A percentile compares a stretch with the other conserved stretches of the same genome.
Evolutionary conservation across 1,140 invertebrate species (phyloP).

Genomic region (Sitophilus oryzae): DNA sequence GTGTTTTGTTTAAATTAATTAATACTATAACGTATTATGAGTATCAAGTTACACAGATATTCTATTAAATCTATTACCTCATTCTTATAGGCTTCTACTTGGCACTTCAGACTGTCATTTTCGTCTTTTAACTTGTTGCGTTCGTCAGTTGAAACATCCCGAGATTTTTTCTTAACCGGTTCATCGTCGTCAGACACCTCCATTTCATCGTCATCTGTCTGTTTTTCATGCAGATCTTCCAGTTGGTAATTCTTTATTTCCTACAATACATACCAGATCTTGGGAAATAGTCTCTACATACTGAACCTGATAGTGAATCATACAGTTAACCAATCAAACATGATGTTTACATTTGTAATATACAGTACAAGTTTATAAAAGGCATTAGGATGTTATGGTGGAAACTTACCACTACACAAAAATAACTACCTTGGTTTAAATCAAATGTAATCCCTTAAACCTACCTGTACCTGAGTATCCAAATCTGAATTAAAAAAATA

Average conservation of each 20-base stretch:
- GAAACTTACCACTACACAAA: no score
- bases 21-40: slow-evolving; percentile 44
- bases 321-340: not conserved
- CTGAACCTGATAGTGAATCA: no score
- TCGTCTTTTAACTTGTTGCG: slow-evolving; percentile 62
- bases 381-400: no score
- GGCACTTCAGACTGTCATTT: slow-evolving; percentile 85
- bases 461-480: no score
- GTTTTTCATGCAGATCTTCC: slow-evolving; percentile 61
- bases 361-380: not conserved
- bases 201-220: slow-evolving; percentile 67
- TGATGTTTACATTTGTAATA: not conserved
- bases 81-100: slow-evolving; percentile 91
- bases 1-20: no score
- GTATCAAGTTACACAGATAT: slow-evolving; percentile 16
- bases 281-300: no score
- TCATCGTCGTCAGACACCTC: slow-evolving; percentile 72
- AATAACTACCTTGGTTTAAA: no score
- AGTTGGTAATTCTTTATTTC: slow-evolving; percentile 72
- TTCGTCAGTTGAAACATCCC: slow-evolving; percentile 47
- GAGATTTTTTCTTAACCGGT: slow-evolving; percentile 44
- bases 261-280: slow-evolving; percentile 53
- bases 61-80: slow-evolving; percentile 55
- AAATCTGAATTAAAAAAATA: no score
- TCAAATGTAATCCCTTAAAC: no score